These are phyloP conservation scores for Syritta pipiens DNA, from an alignment of 2,888 invertebrate species.

Conservation along the genomic window DNA sequence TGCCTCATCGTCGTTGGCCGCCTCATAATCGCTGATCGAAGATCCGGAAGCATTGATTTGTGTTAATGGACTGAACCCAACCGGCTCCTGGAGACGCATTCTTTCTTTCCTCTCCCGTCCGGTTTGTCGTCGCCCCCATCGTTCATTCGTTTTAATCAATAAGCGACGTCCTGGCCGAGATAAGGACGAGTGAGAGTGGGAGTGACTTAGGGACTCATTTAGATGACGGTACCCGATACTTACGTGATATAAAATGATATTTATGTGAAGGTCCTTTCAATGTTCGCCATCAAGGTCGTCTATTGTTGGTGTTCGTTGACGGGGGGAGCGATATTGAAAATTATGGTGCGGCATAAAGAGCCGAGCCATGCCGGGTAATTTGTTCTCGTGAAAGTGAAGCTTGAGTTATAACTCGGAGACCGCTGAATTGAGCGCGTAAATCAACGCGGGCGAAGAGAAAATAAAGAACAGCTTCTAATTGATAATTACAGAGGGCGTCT, in stretches of 20 bases:
- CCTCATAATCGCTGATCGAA: constrained; percentile 59
- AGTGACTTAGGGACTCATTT: constrained; percentile 42
- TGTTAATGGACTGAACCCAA: constrained; percentile 60
- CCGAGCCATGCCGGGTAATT: constrained; percentile 46
- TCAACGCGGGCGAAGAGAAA: constrained; percentile 21
- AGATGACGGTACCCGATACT: constrained; percentile 59
- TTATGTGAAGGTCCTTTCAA: constrained; percentile 53
- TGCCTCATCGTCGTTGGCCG: constrained; percentile 37
- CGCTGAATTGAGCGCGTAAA: constrained; percentile 39
- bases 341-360: constrained; percentile 35
- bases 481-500: constrained; percentile 36
- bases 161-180: not conserved
- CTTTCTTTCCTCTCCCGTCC: not conserved
- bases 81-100: not conserved
- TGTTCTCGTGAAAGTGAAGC: constrained; percentile 43
- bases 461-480: constrained; percentile 33
- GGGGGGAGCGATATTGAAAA: constrained; percentile 32
- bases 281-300: not conserved
- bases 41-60: constrained; percentile 63
- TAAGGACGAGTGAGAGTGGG: not conserved
- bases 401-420: constrained; percentile 6
- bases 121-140: not conserved
- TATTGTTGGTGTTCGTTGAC: constrained; percentile 5
- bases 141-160: constrained; percentile 53
- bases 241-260: constrained; percentile 62